phyloP scores from a whole-genome alignment of 2,113 vertebrate genomes.

The Felis catus region DNA sequence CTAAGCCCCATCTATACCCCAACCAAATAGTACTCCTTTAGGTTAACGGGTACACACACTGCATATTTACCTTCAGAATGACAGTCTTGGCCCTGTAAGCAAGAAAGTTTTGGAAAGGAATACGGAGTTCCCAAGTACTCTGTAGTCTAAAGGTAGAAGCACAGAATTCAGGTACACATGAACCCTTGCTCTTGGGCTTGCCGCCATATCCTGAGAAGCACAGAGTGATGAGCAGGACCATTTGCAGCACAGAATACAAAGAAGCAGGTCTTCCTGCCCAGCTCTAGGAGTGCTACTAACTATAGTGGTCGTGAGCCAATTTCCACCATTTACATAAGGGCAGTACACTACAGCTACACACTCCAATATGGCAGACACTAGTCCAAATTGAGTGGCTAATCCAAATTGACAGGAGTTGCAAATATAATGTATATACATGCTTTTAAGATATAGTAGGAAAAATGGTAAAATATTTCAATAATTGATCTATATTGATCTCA shows the following conservation, averaged over 20 bases:
- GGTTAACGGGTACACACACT: background rate
- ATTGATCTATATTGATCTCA: background rate
- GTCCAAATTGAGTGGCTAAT: background rate
- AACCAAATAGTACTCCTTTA: background rate
- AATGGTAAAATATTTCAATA: background rate
- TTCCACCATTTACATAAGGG: background rate
- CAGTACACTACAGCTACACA: rapidly evolving
- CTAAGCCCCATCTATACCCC: background rate
- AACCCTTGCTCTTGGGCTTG: background rate
- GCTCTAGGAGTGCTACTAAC: background rate
- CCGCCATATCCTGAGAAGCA: background rate
- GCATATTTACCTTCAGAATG: background rate
- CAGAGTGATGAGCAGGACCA: background rate
- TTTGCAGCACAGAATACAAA: background rate
- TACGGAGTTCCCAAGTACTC: background rate
- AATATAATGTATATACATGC: background rate
- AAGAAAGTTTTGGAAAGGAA: background rate
- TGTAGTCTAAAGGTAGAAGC: background rate
- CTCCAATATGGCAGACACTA: background rate
- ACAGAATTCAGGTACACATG: background rate
- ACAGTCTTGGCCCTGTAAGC: background rate
- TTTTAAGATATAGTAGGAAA: background rate
- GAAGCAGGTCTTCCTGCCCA: background rate
- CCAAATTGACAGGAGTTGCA: background rate
- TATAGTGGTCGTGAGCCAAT: background rate